phyloP scores from a whole-genome alignment of 1,140 invertebrate species.

The Pteromalus puparum region DNA sequence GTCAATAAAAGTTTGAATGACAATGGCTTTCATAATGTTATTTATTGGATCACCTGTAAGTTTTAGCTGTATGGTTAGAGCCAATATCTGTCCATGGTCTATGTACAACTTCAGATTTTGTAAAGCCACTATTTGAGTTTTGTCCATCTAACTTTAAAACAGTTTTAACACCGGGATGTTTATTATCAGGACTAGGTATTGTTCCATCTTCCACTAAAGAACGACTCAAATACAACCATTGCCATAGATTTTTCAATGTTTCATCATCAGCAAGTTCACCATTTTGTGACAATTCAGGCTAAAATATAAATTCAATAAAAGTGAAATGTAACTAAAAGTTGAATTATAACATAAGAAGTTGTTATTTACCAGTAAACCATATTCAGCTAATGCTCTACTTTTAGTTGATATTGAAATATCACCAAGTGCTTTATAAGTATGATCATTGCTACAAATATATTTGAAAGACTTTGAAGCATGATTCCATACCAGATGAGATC shows the following conservation, averaged over 20 bases:
- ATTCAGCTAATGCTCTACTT: constrained; percentile 82
- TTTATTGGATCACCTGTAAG: constrained; percentile 66
- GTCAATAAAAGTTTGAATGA: constrained; percentile 7
- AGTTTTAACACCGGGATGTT: constrained; percentile 83
- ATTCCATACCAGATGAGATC: constrained; percentile 84
- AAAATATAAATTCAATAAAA: constrained; percentile 47
- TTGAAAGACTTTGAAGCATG: constrained; percentile 82
- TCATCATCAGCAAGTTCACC: constrained; percentile 81
- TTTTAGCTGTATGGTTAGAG: constrained; percentile 71
- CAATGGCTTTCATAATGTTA: not conserved
- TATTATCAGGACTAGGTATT: constrained; percentile 76
- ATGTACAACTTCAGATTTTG: constrained; percentile 69
- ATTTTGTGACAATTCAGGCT: constrained; percentile 76
- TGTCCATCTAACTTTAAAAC: constrained; percentile 71
- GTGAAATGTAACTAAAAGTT: not conserved
- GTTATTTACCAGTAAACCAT: constrained; percentile 84
- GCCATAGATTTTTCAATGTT: constrained; percentile 82
- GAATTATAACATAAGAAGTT: constrained; percentile 10
- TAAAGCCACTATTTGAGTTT: constrained; percentile 63
- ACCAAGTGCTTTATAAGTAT: constrained; percentile 76
- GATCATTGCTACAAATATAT: constrained; percentile 76
- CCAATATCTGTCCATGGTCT: constrained; percentile 72
- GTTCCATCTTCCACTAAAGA: constrained; percentile 82
- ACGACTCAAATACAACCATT: constrained; percentile 84
- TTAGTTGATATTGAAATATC: constrained; percentile 87